Evolutionary conservation across 2,113 vertebrate genomes (phyloP), one percentile per base, ranked within the genome.

Genomic region (Tupaia tana): DNA sequence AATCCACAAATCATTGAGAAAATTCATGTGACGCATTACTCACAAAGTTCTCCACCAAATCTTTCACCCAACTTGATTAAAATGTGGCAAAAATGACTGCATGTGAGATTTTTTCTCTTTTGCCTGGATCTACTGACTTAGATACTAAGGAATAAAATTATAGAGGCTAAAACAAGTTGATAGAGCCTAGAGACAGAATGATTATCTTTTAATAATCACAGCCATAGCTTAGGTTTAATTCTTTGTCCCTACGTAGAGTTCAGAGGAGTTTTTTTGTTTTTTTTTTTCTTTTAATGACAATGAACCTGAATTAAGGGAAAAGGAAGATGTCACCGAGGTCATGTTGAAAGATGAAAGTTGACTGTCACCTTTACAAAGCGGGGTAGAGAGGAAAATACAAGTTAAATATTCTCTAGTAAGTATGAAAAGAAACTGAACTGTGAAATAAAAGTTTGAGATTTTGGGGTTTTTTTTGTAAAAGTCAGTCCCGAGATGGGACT

Each of bases 1-100:
- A 94, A 95, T 61, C 89, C 82, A 93, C 95, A 95, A 92, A 95
- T 96, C 78, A 96, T 18, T 43, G 94, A n/a, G 69, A 66, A 92
- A 80, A 66, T 80, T 89, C 86, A 15, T 4, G 18, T 34, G 78
- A 61, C 67, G 34, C n/a, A 12, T 88, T 85, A 9, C 74, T 34
- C 74, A 52, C 71, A 77, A 83, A 86, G 58, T 78, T 64, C 59
- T 25, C 63, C 74, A 82, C 70, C 83, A 75, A 19, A 85, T 63
- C 58, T 78, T 58, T 82, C 11, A 16, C 20, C 34, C 31, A 66
- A 34, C 66, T 91, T 75, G 20, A 83, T 83, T 54, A 74, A 81
- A 93, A 70, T 25, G 18, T 34, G 67, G 18, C 52, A 19, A 15
- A 85, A 75, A 43, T 27, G 54, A 77, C 31, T 6, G 3, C 73